A percentile compares a stretch with the other conserved stretches of the same genome.
These are phyloP conservation scores for Tamandua tetradactyla DNA, from an alignment of 2,797 vertebrate genomes.

Conservation along the genomic window DNA sequence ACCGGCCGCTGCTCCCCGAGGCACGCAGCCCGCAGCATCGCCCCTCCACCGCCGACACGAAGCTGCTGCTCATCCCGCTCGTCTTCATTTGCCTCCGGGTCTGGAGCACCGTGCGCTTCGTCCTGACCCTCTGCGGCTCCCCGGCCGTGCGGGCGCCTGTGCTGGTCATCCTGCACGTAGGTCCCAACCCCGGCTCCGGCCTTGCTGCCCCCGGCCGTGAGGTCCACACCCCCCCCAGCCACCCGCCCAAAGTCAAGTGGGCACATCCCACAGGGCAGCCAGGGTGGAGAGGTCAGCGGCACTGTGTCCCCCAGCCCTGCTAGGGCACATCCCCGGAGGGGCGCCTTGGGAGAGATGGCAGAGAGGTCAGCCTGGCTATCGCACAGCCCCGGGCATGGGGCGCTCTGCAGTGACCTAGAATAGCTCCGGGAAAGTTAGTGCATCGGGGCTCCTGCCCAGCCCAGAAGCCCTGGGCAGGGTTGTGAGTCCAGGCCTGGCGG, in stretches of 20 bases:
- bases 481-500: not conserved
- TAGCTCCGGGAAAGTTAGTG: not conserved
- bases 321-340: not conserved
- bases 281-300: accelerated
- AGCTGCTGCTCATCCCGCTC: conserved; percentile 95
- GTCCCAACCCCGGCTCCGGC: conserved; percentile 74
- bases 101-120: conserved; percentile 96
- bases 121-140: conserved; percentile 90
- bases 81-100: conserved; percentile 95
- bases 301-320: not conserved
- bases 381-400: accelerated
- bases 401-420: not conserved
- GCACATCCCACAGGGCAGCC: accelerated
- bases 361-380: not conserved
- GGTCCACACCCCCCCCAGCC: not conserved
- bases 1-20: conserved; percentile 91
- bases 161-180: conserved; percentile 94
- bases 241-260: no score
- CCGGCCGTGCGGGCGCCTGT: conserved; percentile 87
- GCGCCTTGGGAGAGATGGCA: not conserved
- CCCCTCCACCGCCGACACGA: conserved; percentile 90
- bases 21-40: conserved; percentile 81
- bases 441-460: not conserved
- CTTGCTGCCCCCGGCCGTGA: accelerated
- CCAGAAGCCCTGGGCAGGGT: not conserved